Evolutionary conservation across 2,113 vertebrate genomes (phyloP).

Genomic region (Paratilapia polleni): DNA sequence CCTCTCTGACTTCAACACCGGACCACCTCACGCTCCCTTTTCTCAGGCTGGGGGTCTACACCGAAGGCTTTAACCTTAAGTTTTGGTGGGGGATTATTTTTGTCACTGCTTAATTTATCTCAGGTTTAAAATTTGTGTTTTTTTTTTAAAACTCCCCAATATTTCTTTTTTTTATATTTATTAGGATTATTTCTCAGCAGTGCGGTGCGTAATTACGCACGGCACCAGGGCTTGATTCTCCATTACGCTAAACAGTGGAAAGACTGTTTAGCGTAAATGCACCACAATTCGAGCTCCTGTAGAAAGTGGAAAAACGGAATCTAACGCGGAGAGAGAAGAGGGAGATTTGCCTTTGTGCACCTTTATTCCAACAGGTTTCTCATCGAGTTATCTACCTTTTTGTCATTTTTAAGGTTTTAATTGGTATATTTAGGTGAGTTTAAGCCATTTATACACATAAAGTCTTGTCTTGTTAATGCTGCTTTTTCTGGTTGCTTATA

Average conservation of each 20-base stretch:
- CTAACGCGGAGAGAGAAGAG: background rate
- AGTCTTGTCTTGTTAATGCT: too few relatives aligned
- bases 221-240: background rate
- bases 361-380: background rate
- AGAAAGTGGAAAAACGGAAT: background rate
- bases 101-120: background rate
- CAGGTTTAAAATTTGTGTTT: background rate
- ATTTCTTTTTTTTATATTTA: background rate
- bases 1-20: conserved; percentile 38
- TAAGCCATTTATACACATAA: background rate
- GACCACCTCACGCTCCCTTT: conserved; percentile 26
- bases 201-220: conserved; percentile 56
- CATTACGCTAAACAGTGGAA: background rate
- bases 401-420: background rate
- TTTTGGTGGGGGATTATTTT: background rate
- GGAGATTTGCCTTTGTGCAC: background rate
- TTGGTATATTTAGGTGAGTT: background rate
- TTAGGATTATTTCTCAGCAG: background rate
- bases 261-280: background rate
- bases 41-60: conserved; percentile 12
- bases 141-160: background rate
- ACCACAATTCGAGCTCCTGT: background rate
- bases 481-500: background rate
- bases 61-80: background rate
- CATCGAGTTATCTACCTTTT: too few relatives aligned